Base-by-base conservation (phyloP, 2,888 invertebrate species). In the Diaperis boleti region DNA sequence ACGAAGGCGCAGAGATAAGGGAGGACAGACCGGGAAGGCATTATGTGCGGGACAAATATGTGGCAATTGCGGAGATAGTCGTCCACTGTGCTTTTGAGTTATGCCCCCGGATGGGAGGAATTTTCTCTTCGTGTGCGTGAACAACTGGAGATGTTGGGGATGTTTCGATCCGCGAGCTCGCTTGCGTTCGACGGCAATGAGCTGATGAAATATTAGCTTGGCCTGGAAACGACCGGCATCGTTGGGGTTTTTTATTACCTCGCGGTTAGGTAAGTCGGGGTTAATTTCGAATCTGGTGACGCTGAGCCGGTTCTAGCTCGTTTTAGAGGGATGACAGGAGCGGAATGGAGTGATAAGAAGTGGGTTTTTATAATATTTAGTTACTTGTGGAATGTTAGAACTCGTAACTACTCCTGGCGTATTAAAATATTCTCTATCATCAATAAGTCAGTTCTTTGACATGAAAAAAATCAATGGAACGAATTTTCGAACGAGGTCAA, bases 11-110 rank as follows among this genome's bases (percentile, higher is more conserved):
- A 63, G 62, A 54, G 62, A 69, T 62, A 67, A 67, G 62, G 61
- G 70, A 67, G 67, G 67, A 71, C 65, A n/a, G n/a, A n/a, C n/a
- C n/a, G 66, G 64, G 66, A 62, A 60, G 59, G 62, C 64, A 66
- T 72, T 72, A 70, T 72, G 69, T 69, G 65, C 62, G 64, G 67
- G 70, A 72, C 70, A 70, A 72, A 72, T 72, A 71, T 70, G 69
- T 71, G 68, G 72, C 71, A 71, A 72, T 70, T 69, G 70, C 64
- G 63, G 63, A 69, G 69, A 71, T 69, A 70, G 68, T 67, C 65
- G 54, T 59, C 63, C 54, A 61, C 68, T 64, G 62, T 59, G 62
- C 66, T 63, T 52, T 65, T 70, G 64, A 72, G 67, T 68, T 69
- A 72, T 70, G 64, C 56, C 47, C 37, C 68, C 59, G 62, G 57